Percentiles rank a stretch among this genome's conserved stretches.
phyloP scores from a whole-genome alignment of 2,113 vertebrate genomes.

The Atractosteus spatula region DNA sequence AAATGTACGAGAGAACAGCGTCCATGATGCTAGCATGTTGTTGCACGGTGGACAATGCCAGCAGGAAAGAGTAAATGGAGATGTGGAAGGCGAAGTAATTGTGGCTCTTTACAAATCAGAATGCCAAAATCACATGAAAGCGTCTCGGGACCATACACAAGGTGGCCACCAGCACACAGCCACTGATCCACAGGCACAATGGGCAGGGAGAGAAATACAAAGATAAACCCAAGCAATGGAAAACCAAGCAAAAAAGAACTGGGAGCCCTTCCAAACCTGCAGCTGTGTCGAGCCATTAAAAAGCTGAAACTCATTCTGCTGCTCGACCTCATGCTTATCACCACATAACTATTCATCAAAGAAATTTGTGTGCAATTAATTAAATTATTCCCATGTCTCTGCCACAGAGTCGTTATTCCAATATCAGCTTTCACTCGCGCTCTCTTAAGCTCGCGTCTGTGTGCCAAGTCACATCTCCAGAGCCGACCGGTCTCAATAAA shows the following conservation, averaged over 20 bases:
- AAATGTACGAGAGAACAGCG: too few relatives aligned
- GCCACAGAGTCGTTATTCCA: slow-evolving; percentile 78
- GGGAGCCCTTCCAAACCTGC: slow-evolving; percentile 73
- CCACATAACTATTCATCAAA: slow-evolving; percentile 92
- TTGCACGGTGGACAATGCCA: background rate
- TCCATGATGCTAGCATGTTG: too few relatives aligned
- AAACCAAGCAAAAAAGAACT: slow-evolving; percentile 27
- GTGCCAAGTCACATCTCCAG: slow-evolving; percentile 88
- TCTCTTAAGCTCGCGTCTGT: slow-evolving; percentile 71
- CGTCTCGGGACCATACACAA: background rate
- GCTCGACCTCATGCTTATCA: slow-evolving; percentile 83
- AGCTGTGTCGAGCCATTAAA: slow-evolving; percentile 78
- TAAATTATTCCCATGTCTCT: slow-evolving; percentile 89
- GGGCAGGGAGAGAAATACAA: background rate
- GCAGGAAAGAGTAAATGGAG: slow-evolving; percentile 11
- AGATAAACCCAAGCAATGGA: background rate
- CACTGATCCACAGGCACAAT: background rate
- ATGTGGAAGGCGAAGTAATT: background rate
- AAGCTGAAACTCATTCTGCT: slow-evolving; percentile 75
- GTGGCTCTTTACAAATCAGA: slow-evolving; percentile 15
- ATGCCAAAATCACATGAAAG: background rate
- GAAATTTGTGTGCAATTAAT: slow-evolving; percentile 95
- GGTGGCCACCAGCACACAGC: background rate
- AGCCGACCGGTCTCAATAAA: slow-evolving; percentile 85
- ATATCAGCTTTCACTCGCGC: slow-evolving; percentile 83